A percentile compares a stretch with the other conserved stretches of the same genome.
Conservation (phyloP, 1,140 invertebrate genomes). For the Drosophila novamexicana region DNA sequence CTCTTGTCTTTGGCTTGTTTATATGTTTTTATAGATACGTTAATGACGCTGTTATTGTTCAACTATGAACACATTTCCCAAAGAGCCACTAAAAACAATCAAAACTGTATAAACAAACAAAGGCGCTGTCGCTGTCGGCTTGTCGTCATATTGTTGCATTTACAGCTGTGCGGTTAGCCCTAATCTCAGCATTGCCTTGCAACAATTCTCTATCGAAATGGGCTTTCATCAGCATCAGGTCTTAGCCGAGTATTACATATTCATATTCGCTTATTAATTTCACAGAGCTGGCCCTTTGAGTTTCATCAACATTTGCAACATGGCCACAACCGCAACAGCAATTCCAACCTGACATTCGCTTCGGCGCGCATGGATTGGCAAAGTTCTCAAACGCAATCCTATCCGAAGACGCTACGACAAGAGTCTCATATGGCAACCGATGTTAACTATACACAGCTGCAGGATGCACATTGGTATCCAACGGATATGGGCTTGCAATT, state of each 20-base stretch:
- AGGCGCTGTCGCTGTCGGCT: constrained; percentile 56
- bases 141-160: constrained; percentile 74
- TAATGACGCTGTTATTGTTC: constrained; percentile 80
- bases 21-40: constrained; percentile 82
- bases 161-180: constrained; percentile 68
- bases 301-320: constrained; percentile 69
- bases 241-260: neutral
- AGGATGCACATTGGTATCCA: constrained; percentile 62
- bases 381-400: constrained; percentile 45
- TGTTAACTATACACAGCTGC: constrained; percentile 48
- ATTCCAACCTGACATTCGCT: constrained; percentile 31
- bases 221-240: neutral
- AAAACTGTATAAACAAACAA: constrained; percentile 82
- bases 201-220: constrained; percentile 6
- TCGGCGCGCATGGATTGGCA: constrained; percentile 70
- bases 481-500: constrained; percentile 51
- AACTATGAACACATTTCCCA: constrained; percentile 55
- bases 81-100: constrained; percentile 77
- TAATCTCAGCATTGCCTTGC: neutral
- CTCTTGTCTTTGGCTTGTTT: constrained; percentile 66
- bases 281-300: constrained; percentile 81
- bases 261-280: constrained; percentile 18
- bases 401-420: constrained; percentile 44
- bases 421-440: constrained; percentile 43
- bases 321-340: constrained; percentile 27